Conservation (phyloP, 2,113 vertebrate genomes). For the Ginglymostoma cirratum region DNA sequence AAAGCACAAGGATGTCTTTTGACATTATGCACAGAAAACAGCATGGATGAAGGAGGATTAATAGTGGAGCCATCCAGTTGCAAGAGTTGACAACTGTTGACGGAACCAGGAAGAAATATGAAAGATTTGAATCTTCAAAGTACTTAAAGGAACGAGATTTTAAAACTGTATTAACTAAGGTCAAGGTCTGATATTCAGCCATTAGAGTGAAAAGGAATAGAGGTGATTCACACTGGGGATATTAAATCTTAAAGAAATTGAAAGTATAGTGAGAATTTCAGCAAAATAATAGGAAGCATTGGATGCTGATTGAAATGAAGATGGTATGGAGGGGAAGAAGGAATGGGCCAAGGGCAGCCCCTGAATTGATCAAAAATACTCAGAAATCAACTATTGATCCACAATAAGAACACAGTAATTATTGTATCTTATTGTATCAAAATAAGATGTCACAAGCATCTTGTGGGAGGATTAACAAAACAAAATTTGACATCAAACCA, state of each 20-base stretch:
- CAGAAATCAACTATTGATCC: neutral
- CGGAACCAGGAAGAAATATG: neutral
- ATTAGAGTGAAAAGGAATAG: neutral
- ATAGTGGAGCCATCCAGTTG: neutral
- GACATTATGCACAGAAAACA: neutral
- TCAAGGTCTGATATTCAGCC: neutral
- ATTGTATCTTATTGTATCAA: neutral
- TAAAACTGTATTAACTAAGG: neutral
- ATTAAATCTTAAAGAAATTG: neutral
- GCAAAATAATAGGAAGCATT: neutral
- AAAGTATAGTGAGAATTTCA: neutral
- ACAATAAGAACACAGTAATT: neutral
- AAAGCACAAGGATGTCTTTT: neutral
- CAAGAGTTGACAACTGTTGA: neutral
- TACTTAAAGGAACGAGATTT: neutral
- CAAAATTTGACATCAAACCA: neutral
- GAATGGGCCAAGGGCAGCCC: neutral
- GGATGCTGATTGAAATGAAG: neutral
- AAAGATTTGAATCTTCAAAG: neutral
- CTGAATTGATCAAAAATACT: neutral
- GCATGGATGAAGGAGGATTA: neutral
- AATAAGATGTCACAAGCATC: neutral
- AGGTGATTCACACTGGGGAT: neutral
- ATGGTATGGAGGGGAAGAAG: neutral
- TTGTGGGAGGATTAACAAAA: neutral